Base-by-base conservation (phyloP, 2,888 invertebrate genomes). In the Volucella inflata region DNA sequence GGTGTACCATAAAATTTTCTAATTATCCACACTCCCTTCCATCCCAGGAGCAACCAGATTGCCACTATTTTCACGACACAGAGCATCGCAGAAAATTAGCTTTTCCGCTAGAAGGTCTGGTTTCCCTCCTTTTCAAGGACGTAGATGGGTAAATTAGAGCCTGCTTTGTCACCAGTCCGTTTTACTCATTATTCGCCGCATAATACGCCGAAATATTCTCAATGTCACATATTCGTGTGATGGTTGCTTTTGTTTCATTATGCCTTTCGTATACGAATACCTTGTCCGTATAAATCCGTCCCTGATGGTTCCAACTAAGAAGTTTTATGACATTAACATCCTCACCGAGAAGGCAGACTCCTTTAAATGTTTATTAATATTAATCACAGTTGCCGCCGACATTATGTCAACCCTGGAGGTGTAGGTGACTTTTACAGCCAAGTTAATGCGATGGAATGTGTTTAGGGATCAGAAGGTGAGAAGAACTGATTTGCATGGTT, bases 1-100 rank as follows among this genome's bases (percentile, higher is more conserved):
- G 81, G 76, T 85, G 77, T 85, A 76, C 76, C 81, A 85, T 85
- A 85, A 85, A 85, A 85, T 85, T 85, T 85, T 85, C 85, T 85
- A 85, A 85, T 85, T 85, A 85, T 72, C 81, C 76, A 55, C 46
- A 59, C 81, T 72, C 85, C 77, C 55, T 50, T 68, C 71, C 57
- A 53, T 42, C 42, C 50, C n/a, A 30, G 6, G 30, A 30, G 30
- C n/a, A 60, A 46, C 10, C 55, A 38, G 46, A 36, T 42, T 50
- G 62, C n/a, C 57, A 40, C 48, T 44, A 70, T 75, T 51, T 57
- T 59, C 53, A 68, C 17, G 30, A 6, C 6, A 0, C 17, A 67
- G 62, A 70, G 50, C 65, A 65, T 68, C 64, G 79, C 71, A 67
- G 85, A 81, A 85, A 81, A 85, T 85, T 85, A 81, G 81, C 76